These are phyloP conservation scores for Oncorhynchus clarkii DNA, from an alignment of 2,113 vertebrate species.

Conservation along the genomic window DNA sequence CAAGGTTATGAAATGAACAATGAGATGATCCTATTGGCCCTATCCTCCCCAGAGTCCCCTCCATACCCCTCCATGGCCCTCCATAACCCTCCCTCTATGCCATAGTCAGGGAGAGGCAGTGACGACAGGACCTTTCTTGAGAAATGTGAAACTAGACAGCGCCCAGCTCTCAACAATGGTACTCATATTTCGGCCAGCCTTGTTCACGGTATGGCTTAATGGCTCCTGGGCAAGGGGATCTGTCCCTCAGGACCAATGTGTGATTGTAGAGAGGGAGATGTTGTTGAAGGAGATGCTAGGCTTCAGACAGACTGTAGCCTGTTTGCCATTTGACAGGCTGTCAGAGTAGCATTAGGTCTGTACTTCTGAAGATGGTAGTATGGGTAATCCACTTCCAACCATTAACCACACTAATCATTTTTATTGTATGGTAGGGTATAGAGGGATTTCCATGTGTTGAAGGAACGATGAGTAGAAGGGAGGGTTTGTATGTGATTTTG, in stretches of 20 bases:
- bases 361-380: not conserved
- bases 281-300: constrained; percentile 2
- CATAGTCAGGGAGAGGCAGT: not conserved
- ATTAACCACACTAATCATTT: not conserved
- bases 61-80: not conserved
- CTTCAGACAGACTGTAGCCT: not conserved
- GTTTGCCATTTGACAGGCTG: not conserved
- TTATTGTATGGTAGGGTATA: not conserved
- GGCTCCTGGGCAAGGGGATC: not conserved
- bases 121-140: not conserved
- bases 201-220: constrained; percentile 3
- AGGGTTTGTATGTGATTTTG: no score
- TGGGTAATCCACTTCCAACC: not conserved
- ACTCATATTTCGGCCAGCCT: not conserved
- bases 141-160: not conserved
- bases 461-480: no score
- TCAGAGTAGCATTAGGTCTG: not conserved
- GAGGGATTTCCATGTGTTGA: not conserved
- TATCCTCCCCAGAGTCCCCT: not conserved
- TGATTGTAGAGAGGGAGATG: not conserved
- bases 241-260: not conserved
- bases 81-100: not conserved
- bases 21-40: not conserved
- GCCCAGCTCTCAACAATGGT: not conserved
- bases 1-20: not conserved